A percentile compares a stretch with the other conserved stretches of the same genome.
Evolutionary conservation across 2,888 invertebrate genomes (phyloP).

Genomic region (Lithodes maja): DNA sequence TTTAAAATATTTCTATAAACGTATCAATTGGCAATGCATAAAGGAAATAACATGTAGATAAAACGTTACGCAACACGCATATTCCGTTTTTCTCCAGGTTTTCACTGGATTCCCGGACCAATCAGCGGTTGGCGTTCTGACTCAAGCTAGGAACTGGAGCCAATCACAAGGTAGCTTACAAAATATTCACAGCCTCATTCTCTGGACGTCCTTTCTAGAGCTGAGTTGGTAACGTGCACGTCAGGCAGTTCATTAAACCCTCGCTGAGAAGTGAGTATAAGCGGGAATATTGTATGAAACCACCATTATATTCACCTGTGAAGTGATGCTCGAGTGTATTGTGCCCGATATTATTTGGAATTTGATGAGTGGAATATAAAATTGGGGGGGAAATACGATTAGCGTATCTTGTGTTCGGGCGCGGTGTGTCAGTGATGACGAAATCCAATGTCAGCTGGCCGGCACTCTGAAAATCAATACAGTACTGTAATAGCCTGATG

Average conservation of each 20-base stretch:
- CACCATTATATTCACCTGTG: background rate
- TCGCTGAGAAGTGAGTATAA: background rate
- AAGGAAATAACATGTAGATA: constrained; percentile 2
- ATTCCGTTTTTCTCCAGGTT: constrained; percentile 44
- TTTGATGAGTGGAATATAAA: background rate
- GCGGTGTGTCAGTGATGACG: background rate
- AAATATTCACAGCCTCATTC: no score
- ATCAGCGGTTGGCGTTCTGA: constrained; percentile 10
- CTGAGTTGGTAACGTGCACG: background rate
- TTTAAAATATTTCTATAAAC: no score
- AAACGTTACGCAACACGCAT: constrained; percentile 26
- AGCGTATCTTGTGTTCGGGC: background rate
- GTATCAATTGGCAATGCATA: background rate
- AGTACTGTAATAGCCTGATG: background rate
- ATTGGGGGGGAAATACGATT: background rate
- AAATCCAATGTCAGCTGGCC: background rate
- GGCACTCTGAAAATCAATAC: background rate
- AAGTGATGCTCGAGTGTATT: background rate
- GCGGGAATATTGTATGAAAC: background rate
- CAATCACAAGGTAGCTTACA: constrained; percentile 5
- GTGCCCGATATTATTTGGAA: background rate
- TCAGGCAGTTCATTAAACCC: background rate
- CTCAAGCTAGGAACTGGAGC: background rate
- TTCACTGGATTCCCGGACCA: constrained; percentile 31
- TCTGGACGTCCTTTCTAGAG: background rate